Evolutionary conservation across 2,113 vertebrate genomes (phyloP).

Genomic region (Pseudorasbora parva): DNA sequence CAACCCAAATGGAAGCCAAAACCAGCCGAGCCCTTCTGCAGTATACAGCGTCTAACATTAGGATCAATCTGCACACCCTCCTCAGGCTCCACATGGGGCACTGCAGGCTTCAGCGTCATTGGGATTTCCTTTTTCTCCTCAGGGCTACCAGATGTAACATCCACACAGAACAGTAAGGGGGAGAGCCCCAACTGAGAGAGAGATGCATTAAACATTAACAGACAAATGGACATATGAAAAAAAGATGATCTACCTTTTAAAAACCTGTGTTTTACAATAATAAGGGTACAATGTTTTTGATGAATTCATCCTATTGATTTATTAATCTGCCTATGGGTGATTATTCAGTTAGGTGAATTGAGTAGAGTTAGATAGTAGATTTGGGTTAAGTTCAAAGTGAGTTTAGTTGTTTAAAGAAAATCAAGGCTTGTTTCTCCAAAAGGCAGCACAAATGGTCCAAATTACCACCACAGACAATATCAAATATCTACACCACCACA

Average conservation of each 20-base stretch:
- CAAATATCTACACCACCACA: background rate
- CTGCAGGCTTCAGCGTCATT: slow-evolving; percentile 13
- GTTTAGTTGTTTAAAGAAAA: background rate
- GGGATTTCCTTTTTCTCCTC: slow-evolving; percentile 39
- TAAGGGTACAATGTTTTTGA: background rate
- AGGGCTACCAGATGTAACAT: slow-evolving; percentile 48
- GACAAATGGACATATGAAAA: background rate
- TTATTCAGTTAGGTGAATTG: background rate
- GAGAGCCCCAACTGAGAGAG: slow-evolving; percentile 84
- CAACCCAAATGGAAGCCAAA: slow-evolving; percentile 77
- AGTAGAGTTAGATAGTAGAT: too few relatives aligned
- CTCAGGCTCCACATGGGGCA: background rate
- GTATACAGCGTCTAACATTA: slow-evolving; percentile 62
- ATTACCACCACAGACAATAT: background rate
- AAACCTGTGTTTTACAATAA: background rate
- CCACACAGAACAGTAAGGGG: slow-evolving; percentile 84
- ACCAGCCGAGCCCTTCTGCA: slow-evolving; percentile 67
- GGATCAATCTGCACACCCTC: slow-evolving; percentile 4
- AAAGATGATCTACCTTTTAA: background rate
- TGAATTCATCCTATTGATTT: background rate
- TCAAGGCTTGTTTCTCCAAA: background rate
- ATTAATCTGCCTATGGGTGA: background rate
- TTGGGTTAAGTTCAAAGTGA: background rate
- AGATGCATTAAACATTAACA: background rate
- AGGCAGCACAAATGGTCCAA: background rate